phyloP scores from a whole-genome alignment of 2,113 vertebrate genomes.

The Pterophyllum scalare region DNA sequence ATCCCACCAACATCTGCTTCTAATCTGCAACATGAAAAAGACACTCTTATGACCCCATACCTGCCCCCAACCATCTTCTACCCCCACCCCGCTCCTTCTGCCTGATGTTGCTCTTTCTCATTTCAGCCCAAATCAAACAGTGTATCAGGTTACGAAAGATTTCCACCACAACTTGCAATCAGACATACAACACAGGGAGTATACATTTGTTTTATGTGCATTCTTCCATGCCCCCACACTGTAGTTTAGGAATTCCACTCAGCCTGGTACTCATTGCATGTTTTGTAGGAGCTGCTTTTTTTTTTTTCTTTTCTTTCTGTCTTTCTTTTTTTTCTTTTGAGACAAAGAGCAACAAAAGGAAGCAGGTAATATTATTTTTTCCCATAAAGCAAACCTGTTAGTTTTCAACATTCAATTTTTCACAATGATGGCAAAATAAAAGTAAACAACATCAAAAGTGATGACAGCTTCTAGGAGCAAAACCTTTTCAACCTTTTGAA shows the following conservation, averaged over 20 bases:
- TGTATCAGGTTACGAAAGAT: conserved; percentile 68
- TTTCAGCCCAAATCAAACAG: conserved; percentile 75
- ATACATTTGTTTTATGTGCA: conserved; percentile 42
- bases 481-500: conserved; percentile 34
- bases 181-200: conserved; percentile 49
- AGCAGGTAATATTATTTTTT: background rate
- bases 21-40: conserved; percentile 82
- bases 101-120: conserved; percentile 50
- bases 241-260: conserved; percentile 23
- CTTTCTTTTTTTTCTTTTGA: background rate
- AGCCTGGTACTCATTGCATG: background rate
- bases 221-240: conserved; percentile 24
- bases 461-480: conserved; percentile 21
- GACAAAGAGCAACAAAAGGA: background rate
- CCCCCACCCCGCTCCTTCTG: conserved; percentile 46
- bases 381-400: background rate
- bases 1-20: conserved; percentile 83
- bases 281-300: conserved; percentile 21
- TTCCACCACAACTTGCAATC: conserved; percentile 66
- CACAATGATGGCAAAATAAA: conserved; percentile 17
- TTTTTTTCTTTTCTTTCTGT: background rate
- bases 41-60: conserved; percentile 74
- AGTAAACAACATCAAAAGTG: conserved; percentile 35
- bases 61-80: conserved; percentile 67
- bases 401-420: conserved; percentile 10